Evolutionary conservation across 2,113 vertebrate species (phyloP).

Genomic region (Phrynosoma platyrhinos): DNA sequence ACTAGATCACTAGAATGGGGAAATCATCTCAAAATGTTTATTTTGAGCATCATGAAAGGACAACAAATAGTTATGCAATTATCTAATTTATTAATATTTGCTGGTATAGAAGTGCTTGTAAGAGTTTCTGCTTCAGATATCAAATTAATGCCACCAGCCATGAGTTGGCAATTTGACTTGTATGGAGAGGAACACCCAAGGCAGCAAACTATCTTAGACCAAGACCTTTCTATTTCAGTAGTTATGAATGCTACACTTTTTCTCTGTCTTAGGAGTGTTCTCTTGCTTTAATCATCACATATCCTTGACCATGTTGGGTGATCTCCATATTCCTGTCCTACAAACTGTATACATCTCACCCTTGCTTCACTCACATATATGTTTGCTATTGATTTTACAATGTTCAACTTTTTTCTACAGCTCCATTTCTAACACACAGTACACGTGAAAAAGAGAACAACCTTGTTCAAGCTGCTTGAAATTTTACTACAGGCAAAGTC

Average conservation of each 20-base stretch:
- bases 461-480: background rate
- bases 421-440: background rate
- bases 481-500: conserved; percentile 12
- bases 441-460: background rate
- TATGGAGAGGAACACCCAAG: background rate
- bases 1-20: background rate
- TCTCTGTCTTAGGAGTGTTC: background rate
- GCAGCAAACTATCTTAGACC: background rate
- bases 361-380: background rate
- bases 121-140: background rate
- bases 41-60: background rate
- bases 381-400: background rate
- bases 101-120: background rate
- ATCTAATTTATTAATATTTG: background rate
- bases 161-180: background rate
- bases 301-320: background rate
- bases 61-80: background rate
- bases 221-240: background rate
- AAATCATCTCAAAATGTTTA: background rate
- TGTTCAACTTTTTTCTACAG: background rate
- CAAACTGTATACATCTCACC: background rate
- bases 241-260: background rate
- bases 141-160: background rate
- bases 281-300: background rate
- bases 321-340: background rate